Conservation (phyloP, 2,113 vertebrate genomes). For the Chrysemys picta region DNA sequence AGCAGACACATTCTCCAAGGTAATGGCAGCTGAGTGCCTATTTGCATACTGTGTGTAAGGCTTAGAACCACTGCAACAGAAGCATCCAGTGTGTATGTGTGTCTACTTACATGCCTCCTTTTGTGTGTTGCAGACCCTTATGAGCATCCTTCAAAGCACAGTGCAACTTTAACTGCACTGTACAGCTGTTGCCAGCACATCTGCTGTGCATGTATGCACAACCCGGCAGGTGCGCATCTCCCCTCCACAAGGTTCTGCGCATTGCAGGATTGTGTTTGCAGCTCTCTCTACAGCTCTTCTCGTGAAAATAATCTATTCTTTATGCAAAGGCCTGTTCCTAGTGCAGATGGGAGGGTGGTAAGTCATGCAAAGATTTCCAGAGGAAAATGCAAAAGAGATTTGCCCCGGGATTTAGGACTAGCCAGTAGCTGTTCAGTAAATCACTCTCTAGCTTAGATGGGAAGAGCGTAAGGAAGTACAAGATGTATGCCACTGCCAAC, state of each 20-base stretch:
- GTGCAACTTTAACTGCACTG: background rate
- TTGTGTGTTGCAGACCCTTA: background rate
- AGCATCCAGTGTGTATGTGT: background rate
- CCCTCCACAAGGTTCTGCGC: background rate
- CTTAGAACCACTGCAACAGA: background rate
- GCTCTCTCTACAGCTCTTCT: background rate
- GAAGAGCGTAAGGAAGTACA: background rate
- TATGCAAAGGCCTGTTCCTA: background rate
- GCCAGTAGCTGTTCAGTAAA: background rate
- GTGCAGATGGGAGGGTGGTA: background rate
- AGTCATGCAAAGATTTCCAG: fast-evolving
- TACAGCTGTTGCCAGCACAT: background rate
- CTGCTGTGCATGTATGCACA: background rate
- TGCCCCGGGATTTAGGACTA: background rate
- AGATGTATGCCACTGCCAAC: background rate
- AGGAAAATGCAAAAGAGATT: background rate
- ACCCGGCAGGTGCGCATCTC: background rate
- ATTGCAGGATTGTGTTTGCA: background rate
- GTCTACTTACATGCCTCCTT: background rate
- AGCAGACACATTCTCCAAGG: background rate
- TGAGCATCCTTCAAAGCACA: background rate
- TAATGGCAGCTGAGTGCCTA: background rate
- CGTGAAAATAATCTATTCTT: background rate
- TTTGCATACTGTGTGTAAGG: background rate
- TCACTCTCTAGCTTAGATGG: background rate